These are phyloP conservation scores for Danaus chrysippus DNA, from an alignment of 2,888 invertebrate species.

Conservation along the genomic window DNA sequence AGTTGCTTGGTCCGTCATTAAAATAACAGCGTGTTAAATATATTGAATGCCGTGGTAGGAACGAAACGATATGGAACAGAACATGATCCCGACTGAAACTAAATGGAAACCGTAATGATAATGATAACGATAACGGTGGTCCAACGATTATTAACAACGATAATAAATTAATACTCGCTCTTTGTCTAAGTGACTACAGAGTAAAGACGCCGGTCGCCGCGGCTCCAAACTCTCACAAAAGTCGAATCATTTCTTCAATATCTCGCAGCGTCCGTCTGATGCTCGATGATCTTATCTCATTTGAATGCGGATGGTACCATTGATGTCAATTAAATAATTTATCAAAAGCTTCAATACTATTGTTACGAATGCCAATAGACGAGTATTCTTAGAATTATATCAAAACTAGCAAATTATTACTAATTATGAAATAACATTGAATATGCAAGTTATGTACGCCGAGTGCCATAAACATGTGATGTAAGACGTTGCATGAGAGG, in stretches of 20 bases:
- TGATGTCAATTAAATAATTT: not conserved
- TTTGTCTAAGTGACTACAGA: constrained; percentile 8
- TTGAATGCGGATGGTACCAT: not conserved
- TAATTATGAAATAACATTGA: too few species aligned
- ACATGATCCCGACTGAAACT: not conserved
- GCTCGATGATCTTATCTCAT: constrained; percentile 8
- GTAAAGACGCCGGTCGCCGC: not conserved
- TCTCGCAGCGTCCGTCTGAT: constrained; percentile 9
- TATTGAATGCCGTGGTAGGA: not conserved
- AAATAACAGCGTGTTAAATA: too few species aligned
- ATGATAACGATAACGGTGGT: too few species aligned
- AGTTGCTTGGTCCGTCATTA: too few species aligned
- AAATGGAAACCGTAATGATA: not conserved
- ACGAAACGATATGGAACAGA: not conserved
- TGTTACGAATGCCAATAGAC: too few species aligned
- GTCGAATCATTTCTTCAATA: constrained; percentile 18
- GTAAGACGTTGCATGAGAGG: not conserved
- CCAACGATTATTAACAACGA: constrained; percentile 7
- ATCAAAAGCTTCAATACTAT: too few species aligned
- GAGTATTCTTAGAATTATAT: too few species aligned
- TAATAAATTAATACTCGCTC: constrained; percentile 16
- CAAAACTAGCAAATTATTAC: too few species aligned
- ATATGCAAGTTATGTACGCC: too few species aligned
- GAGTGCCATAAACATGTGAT: too few species aligned
- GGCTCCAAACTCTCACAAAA: constrained; percentile 5